Percentiles rank a stretch among this genome's conserved stretches.
phyloP scores from a whole-genome alignment of 92 coral and sea anemone genomes.

The Muricea muricata region DNA sequence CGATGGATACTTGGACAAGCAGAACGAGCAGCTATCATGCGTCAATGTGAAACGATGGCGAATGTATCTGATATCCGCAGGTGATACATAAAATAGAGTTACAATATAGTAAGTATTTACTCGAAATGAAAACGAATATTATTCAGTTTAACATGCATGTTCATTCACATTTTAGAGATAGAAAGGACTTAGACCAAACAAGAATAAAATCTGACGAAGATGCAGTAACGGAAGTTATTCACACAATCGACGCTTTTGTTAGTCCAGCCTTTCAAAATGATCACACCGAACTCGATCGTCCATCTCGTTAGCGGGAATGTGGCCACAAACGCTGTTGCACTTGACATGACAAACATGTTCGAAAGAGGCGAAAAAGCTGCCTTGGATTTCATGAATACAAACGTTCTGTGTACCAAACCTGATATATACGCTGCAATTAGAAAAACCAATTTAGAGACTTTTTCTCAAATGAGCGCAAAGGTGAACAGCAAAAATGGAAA shows the following conservation, averaged over 20 bases:
- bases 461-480: background rate
- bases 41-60: background rate
- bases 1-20: background rate
- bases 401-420: background rate
- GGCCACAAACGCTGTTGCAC: background rate
- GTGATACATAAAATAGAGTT: background rate
- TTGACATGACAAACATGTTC: background rate
- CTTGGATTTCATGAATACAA: background rate
- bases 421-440: background rate
- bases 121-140: background rate
- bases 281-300: background rate
- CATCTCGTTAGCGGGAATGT: background rate
- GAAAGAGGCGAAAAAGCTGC: too few relatives aligned
- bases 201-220: background rate
- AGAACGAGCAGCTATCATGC: background rate
- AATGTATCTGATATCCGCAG: background rate
- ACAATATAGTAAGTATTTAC: background rate
- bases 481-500: background rate
- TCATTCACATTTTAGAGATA: background rate
- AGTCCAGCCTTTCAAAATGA: background rate
- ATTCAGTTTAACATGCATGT: constrained; percentile 2
- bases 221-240: background rate
- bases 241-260: background rate
- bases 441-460: background rate
- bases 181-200: background rate